Conservation (phyloP, 1,140 invertebrate genomes). For the Bombus difficillimus region DNA sequence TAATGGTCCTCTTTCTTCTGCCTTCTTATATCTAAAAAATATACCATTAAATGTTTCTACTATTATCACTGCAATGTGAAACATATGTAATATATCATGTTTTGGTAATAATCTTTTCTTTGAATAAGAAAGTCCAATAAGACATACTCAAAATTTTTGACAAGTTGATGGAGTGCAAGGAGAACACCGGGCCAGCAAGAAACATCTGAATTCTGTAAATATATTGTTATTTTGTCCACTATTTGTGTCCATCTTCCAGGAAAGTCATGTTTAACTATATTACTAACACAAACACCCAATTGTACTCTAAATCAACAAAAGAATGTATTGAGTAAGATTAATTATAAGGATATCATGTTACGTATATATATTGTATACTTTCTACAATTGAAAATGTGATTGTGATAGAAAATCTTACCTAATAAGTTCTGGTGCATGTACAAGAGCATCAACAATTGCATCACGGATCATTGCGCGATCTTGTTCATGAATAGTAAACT, state of each 20-base stretch:
- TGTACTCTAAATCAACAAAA: constrained; percentile 87
- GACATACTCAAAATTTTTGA: constrained; percentile 96
- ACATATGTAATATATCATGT: neutral
- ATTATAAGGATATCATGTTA: neutral
- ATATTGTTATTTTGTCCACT: constrained; percentile 95
- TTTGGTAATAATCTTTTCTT: neutral
- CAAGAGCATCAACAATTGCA: constrained; percentile 96
- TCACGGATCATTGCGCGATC: constrained; percentile 96
- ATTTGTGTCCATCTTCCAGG: constrained; percentile 97
- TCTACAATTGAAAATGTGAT: neutral
- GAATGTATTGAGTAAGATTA: constrained; percentile 8
- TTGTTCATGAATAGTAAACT: constrained; percentile 97
- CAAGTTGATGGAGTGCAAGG: constrained; percentile 95
- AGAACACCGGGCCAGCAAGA: constrained; percentile 96
- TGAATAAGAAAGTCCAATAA: neutral
- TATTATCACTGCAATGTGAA: neutral
- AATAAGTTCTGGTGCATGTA: constrained; percentile 95
- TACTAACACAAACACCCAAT: constrained; percentile 94
- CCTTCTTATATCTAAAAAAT: constrained; percentile 90
- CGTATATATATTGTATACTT: neutral
- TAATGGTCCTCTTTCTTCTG: constrained; percentile 93
- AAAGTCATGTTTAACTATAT: constrained; percentile 98
- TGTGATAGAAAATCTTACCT: constrained; percentile 81
- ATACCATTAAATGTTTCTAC: neutral
- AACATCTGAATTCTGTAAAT: constrained; percentile 92